These are phyloP conservation scores for Meghimatium bilineatum DNA, from an alignment of 2,888 invertebrate species.

Conservation along the genomic window DNA sequence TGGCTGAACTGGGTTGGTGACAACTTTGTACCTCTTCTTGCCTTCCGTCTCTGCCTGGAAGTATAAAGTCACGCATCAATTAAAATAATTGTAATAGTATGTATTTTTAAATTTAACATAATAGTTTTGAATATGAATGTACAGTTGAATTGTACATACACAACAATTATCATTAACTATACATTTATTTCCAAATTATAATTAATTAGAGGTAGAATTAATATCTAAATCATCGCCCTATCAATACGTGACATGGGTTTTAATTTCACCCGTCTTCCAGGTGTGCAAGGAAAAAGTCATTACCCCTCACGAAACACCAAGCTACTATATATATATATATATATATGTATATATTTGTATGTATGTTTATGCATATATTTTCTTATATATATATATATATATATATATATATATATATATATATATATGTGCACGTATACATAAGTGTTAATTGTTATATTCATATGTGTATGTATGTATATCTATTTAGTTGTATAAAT, in stretches of 20 bases:
- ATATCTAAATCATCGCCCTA: too few species aligned
- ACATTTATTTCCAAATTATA: too few species aligned
- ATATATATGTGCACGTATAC: background rate
- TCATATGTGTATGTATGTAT: background rate
- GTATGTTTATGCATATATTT: background rate
- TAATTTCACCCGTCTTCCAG: too few species aligned
- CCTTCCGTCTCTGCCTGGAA: constrained; percentile 80
- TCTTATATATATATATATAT: background rate
- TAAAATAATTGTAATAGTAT: too few species aligned
- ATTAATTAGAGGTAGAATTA: too few species aligned
- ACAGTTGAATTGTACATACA: too few species aligned
- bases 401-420: background rate
- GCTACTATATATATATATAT: background rate
- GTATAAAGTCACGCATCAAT: background rate
- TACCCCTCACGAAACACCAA: too few species aligned
- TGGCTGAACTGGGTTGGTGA: constrained; percentile 91
- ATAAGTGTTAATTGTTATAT: background rate
- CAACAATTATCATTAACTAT: too few species aligned
- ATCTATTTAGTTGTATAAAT: background rate
- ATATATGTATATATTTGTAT: background rate
- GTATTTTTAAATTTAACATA: too few species aligned
- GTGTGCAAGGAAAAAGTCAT: too few species aligned
- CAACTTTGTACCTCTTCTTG: constrained; percentile 85
- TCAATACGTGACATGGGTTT: too few species aligned
- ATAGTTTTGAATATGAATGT: too few species aligned